Percentiles rank a stretch among this genome's conserved stretches.
These are phyloP conservation scores for Brachyalestes nurse DNA, from an alignment of 2,797 vertebrate genomes.

Conservation along the genomic window DNA sequence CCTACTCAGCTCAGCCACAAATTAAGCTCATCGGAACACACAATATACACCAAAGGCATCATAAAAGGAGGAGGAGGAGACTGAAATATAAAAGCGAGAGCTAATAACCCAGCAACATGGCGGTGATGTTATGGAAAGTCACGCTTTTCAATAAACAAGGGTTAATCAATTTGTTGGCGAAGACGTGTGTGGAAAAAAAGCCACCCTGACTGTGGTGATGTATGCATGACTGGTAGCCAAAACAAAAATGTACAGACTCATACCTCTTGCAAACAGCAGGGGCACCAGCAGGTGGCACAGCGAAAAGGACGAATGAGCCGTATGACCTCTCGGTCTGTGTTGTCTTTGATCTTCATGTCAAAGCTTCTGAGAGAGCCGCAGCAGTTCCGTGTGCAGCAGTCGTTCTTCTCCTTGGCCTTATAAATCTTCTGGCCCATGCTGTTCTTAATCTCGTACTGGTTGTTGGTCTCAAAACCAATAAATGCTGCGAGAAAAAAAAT, in stretches of 20 bases:
- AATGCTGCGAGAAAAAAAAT: conserved; percentile 72
- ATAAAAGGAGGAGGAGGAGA: too few species aligned
- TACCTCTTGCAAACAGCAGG: conserved; percentile 91
- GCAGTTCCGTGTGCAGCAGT: conserved; percentile 89
- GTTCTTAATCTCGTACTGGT: conserved; percentile 88
- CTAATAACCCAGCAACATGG: too few species aligned
- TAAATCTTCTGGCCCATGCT: conserved; percentile 86
- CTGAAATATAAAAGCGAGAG: too few species aligned
- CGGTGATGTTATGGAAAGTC: too few species aligned
- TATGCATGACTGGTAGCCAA: background rate
- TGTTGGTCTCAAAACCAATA: conserved; percentile 86
- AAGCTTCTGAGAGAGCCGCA: conserved; percentile 87
- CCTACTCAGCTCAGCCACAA: background rate
- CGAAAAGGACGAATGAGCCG: conserved; percentile 85
- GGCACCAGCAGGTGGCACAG: conserved; percentile 86
- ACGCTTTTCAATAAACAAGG: too few species aligned
- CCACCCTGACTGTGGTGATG: too few species aligned
- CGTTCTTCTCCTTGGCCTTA: conserved; percentile 86
- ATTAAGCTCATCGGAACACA: background rate
- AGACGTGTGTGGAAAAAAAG: too few species aligned
- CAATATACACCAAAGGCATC: too few species aligned
- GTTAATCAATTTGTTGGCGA: background rate
- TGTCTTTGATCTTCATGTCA: conserved; percentile 87
- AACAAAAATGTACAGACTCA: conserved; percentile 9
- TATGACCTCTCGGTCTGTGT: conserved; percentile 83